phyloP scores from a whole-genome alignment of 2,797 vertebrate species.

The Microtus californicus region DNA sequence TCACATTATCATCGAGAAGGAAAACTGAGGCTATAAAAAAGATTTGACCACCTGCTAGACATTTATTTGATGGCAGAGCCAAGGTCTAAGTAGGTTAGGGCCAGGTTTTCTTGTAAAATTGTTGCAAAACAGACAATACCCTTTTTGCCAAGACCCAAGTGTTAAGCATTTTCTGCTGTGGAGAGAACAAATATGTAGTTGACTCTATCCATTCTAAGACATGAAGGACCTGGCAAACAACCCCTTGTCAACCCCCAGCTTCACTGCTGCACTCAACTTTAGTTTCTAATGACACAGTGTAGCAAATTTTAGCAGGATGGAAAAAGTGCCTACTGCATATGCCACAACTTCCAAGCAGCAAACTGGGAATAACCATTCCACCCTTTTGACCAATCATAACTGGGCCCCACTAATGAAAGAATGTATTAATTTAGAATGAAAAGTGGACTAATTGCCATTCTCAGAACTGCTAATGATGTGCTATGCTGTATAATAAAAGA shows the following conservation, averaged over 20 bases:
- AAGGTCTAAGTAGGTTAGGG: background rate
- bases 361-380: conserved; percentile 18
- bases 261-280: background rate
- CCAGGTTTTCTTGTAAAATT: background rate
- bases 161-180: background rate
- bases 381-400: conserved; percentile 51
- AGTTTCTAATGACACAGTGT: background rate
- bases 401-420: background rate
- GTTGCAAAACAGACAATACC: background rate
- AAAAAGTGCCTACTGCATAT: background rate
- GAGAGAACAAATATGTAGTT: background rate
- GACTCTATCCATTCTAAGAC: background rate
- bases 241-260: background rate
- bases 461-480: conserved; percentile 57
- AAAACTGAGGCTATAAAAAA: conserved; percentile 10
- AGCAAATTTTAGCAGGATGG: background rate
- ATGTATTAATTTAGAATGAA: conserved; percentile 65
- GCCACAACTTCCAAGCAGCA: background rate
- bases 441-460: conserved; percentile 65
- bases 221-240: background rate
- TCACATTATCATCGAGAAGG: background rate
- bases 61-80: background rate
- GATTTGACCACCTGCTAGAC: background rate
- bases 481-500: conserved; percentile 57
- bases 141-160: background rate